A percentile compares a stretch with the other conserved stretches of the same genome.
Evolutionary conservation across 2,113 vertebrate genomes (phyloP).

Genomic region (Psittacus erithacus): DNA sequence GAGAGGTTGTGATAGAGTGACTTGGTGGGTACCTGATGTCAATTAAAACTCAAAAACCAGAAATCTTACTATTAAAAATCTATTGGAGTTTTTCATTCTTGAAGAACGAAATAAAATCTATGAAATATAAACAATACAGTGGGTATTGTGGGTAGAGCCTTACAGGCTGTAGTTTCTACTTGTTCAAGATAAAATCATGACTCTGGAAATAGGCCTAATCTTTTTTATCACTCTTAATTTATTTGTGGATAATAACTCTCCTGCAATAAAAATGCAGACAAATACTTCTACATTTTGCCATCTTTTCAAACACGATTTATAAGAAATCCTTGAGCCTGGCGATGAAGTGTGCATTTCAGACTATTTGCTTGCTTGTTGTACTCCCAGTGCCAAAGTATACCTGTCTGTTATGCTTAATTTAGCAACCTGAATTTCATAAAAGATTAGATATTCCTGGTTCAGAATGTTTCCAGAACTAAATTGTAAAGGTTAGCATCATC

Average conservation of each 20-base stretch:
- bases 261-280: neutral
- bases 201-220: neutral
- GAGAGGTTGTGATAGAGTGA: rapidly evolving
- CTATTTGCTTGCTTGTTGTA: neutral
- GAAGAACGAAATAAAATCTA: neutral
- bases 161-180: neutral
- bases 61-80: neutral
- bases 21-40: neutral
- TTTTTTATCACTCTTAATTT: neutral
- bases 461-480: neutral
- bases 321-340: neutral
- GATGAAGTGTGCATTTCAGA: neutral
- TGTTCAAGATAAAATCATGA: neutral
- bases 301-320: neutral
- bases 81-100: neutral
- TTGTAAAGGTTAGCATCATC: neutral
- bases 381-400: neutral
- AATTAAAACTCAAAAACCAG: neutral
- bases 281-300: neutral
- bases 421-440: neutral
- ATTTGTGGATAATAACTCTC: neutral
- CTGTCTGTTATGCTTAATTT: neutral
- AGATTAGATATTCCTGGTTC: neutral
- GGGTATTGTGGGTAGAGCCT: neutral
- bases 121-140: neutral